Base-by-base conservation (phyloP, 2,113 vertebrate genomes). In the Scytalopus superciliaris region DNA sequence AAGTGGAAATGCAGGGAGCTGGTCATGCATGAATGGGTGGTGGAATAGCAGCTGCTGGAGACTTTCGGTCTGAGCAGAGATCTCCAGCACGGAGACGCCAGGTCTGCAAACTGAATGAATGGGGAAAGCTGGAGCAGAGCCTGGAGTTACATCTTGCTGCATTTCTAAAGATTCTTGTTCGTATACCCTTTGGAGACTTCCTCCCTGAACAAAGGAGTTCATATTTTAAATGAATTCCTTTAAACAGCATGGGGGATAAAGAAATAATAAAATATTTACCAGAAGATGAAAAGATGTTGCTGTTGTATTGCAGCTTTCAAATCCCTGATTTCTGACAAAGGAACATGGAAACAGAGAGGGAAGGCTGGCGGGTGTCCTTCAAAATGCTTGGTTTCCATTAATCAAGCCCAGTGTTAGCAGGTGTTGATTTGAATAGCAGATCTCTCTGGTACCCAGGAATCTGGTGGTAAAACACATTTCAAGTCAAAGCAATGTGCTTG, bases 261-360 rank as follows among this genome's bases (percentile, higher is more conserved):
- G n/a, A 47, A 94, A 93, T 87, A 79, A 96, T 93, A 75, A 95
- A 96, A 92, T 95, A 94, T 77, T 96, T 97, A 96, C 91, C 82
- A 37, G 1, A 12, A 75, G 64, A 91, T 80, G 84, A 92, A 96
- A 88, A 89, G 90, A 77, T 47, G 77, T 84, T 94, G 67, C 50
- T 87, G 66, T 79, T 74, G 67, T 72, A 63, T 31, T 92, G 85
- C 80, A 91, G 64, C 76, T 93, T 93, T 96, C 79, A 84, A 44
- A 91, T 88, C 39, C 55, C 59, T 56, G 37, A 66, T 92, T 95
- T 96, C 86, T 96, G 74, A 82, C 82, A 66, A 75, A 76, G 45
- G 66, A 88, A 77, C 52, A 7, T 49, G 66, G 84, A 90, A 89
- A 52, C 4, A 5, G 44, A 72, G 73, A 87, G 60, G n/a, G 40